Base-by-base conservation (phyloP, 2,888 invertebrate genomes). In the Pandemis heparana region DNA sequence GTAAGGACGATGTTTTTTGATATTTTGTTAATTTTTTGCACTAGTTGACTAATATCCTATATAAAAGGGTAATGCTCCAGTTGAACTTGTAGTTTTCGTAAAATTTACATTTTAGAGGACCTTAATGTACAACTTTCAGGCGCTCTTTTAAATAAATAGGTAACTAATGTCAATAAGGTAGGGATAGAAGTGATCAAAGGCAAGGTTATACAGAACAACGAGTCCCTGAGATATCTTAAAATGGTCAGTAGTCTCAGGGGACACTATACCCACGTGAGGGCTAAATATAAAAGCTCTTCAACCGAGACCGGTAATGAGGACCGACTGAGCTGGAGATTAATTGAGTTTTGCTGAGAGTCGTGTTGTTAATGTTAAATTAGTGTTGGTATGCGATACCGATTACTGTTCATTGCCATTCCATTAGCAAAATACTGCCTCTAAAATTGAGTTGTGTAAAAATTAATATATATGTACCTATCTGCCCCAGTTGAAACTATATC, bases 201-300 rank as follows among this genome's bases (percentile, higher is more conserved):
- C 53, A 53, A 8, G 53, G 18, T 9, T 18, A 53, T 53, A 18
- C 9, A n/a, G 18, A 53, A 53, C 16, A 18, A 53, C 14, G 0
- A 46, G 46, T 46, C 14, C 46, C 12, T 46, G 9, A 46, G 46
- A 46, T 12, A 46, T 46, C 46, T 46, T 46, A 46, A 46, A 46
- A 46, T 46, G 12, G 46, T 46, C 46, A 46, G 46, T 46, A 53
- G 18, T 53, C 51, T 53, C 53, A 5, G 53, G 53, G 53, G 53
- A n/a, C 8, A 53, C 53, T 53, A 16, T 8, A 18, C 9, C 18
- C 53, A 18, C 8, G 12, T 18, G 18, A 16, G 53, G 8, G 14
- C 8, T 53, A 18, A 53, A 53, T 18, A 18, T 18, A 53, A 53
- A 53, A 53, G 53, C 51, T 16, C 3, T 53, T 53, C 1, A n/a